phyloP scores from a whole-genome alignment of 2,113 vertebrate genomes.

The Propithecus coquereli region DNA sequence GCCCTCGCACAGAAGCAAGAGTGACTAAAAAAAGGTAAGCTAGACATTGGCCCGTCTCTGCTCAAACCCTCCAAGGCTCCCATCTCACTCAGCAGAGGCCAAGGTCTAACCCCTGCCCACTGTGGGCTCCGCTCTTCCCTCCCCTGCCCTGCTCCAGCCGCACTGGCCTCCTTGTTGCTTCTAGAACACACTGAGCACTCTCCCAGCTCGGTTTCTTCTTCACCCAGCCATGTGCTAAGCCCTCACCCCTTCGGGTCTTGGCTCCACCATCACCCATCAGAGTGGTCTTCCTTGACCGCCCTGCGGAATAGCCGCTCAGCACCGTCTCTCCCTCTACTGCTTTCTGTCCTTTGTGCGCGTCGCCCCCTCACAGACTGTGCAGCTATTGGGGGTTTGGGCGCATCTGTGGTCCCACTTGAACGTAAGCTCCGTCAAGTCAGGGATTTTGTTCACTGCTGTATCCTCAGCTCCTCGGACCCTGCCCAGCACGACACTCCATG shows the following conservation, averaged over 20 bases:
- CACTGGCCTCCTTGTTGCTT: neutral
- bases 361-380: neutral
- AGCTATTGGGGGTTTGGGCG: neutral
- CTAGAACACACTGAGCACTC: neutral
- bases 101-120: neutral
- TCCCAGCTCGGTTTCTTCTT: neutral
- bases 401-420: neutral
- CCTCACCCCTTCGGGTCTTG: neutral
- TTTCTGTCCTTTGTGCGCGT: neutral
- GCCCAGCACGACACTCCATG: accelerated
- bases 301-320: neutral
- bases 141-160: neutral
- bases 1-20: neutral
- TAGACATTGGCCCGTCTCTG: neutral
- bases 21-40: neutral
- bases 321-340: neutral
- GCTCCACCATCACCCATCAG: neutral
- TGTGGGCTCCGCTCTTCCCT: neutral
- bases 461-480: neutral
- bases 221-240: accelerated
- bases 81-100: neutral
- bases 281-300: neutral
- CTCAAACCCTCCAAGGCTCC: neutral
- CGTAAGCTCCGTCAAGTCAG: neutral
- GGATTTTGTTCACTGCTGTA: neutral